These are phyloP conservation scores for Ceratosolen fusciceps DNA, from an alignment of 1,140 invertebrate species.

Conservation along the genomic window DNA sequence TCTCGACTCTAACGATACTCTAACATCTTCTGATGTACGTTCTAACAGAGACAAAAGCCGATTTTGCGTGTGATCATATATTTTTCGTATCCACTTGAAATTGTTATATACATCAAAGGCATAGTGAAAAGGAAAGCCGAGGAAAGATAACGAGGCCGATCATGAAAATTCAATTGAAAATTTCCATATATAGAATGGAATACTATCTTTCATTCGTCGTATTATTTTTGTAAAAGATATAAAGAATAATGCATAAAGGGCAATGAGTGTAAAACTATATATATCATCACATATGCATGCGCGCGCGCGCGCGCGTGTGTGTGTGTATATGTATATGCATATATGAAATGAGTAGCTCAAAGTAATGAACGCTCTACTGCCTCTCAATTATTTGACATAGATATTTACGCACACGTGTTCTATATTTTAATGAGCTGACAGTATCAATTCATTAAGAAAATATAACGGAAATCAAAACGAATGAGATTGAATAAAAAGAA, in stretches of 20 bases:
- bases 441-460: not conserved
- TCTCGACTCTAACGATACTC: too few relatives aligned
- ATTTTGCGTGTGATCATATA: too few relatives aligned
- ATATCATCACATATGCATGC: too few relatives aligned
- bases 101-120: not conserved
- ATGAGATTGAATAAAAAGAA: not conserved
- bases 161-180: not conserved
- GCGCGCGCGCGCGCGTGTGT: too few relatives aligned
- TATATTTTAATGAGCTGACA: conserved; percentile 27
- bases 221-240: conserved; percentile 33
- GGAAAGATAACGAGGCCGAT: not conserved
- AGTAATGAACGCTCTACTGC: too few relatives aligned
- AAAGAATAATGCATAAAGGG: not conserved
- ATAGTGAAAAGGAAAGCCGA: not conserved
- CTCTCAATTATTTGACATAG: not conserved
- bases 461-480: not conserved
- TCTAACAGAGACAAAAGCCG: too few relatives aligned
- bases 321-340: too few relatives aligned
- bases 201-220: not conserved
- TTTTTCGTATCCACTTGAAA: not conserved
- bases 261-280: too few relatives aligned
- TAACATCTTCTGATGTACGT: too few relatives aligned
- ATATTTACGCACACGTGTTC: not conserved
- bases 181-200: not conserved
- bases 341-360: too few relatives aligned